phyloP scores from a whole-genome alignment of 2,113 vertebrate genomes.

The Pomatorhinus ruficollis region DNA sequence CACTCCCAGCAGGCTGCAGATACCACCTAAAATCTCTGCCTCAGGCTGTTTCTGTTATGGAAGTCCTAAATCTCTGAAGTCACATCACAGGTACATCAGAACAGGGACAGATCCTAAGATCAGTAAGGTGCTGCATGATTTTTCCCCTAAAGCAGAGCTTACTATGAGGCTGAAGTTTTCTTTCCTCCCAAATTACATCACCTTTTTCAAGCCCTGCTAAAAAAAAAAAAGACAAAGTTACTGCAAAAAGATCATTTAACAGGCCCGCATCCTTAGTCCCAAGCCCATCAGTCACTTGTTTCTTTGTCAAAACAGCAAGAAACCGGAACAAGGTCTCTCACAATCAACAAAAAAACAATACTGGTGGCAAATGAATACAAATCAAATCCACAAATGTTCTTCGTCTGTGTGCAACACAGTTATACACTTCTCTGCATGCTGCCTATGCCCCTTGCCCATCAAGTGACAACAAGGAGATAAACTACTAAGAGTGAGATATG shows the following conservation, averaged over 20 bases:
- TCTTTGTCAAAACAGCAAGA: not conserved
- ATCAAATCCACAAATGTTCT: not conserved
- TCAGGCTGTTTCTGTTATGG: not conserved
- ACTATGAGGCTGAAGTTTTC: not conserved
- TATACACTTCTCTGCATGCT: fast-evolving
- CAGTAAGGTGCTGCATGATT: not conserved
- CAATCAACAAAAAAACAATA: not conserved
- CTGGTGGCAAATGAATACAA: not conserved
- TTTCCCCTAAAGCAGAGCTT: not conserved
- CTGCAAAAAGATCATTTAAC: not conserved
- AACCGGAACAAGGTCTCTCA: not conserved
- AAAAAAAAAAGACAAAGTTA: not conserved
- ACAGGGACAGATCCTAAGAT: not conserved
- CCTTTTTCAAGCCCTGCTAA: not conserved
- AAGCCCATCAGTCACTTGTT: not conserved
- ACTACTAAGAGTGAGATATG: not conserved
- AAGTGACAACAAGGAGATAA: not conserved
- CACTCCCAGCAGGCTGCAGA: not conserved
- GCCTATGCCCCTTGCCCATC: not conserved
- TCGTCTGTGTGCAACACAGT: not conserved
- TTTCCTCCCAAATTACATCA: not conserved
- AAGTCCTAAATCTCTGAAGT: not conserved
- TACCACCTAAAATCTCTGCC: not conserved
- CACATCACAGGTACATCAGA: not conserved
- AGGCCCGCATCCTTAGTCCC: fast-evolving